A percentile compares a stretch with the other conserved stretches of the same genome.
These are phyloP conservation scores for Spheniscus humboldti DNA, from an alignment of 2,797 vertebrate genomes.

Conservation along the genomic window DNA sequence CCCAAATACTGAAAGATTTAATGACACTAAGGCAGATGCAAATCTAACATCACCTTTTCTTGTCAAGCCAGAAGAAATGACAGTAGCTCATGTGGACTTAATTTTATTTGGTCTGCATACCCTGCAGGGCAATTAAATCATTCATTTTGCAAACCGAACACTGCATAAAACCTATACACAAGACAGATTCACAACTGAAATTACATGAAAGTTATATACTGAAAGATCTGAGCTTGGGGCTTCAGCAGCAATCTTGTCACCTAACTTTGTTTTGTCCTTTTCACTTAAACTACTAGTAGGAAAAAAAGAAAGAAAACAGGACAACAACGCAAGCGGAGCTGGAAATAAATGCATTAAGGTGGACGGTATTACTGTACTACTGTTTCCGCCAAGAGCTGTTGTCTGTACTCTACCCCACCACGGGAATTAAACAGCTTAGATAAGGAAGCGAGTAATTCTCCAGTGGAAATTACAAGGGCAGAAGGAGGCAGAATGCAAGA, in stretches of 20 bases:
- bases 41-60: conserved; percentile 20
- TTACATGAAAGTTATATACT: background rate
- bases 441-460: background rate
- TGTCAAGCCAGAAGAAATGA: conserved; percentile 10
- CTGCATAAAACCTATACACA: background rate
- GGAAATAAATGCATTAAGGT: background rate
- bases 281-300: background rate
- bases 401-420: background rate
- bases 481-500: background rate
- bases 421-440: background rate
- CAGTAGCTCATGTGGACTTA: background rate
- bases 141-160: background rate
- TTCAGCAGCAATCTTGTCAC: background rate
- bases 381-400: background rate
- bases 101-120: conserved; percentile 1
- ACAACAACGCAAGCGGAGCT: background rate
- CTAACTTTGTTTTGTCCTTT: background rate
- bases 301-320: background rate
- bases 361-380: too few species aligned
- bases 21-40: background rate
- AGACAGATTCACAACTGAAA: background rate
- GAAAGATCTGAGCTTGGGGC: background rate
- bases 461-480: background rate
- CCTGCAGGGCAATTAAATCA: conserved; percentile 17
- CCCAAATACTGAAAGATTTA: conserved; percentile 14